These are phyloP conservation scores for Oostethus manadensis DNA, from an alignment of 2,113 vertebrate species.

Conservation along the genomic window DNA sequence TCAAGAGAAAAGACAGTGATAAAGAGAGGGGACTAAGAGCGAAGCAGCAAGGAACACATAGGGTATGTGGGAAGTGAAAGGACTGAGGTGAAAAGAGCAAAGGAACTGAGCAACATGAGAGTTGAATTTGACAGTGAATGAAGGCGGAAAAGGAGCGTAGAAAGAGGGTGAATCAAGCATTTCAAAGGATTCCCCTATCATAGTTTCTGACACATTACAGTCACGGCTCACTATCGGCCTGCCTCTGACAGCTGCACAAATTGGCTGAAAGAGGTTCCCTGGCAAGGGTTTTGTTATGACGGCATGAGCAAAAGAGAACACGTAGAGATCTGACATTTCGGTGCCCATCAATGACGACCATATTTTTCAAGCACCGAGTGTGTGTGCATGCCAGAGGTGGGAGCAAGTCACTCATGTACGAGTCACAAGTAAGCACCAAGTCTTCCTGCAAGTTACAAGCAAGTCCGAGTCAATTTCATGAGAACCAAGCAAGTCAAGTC, in stretches of 20 bases:
- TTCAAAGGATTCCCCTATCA: conserved; percentile 72
- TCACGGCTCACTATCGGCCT: conserved; percentile 60
- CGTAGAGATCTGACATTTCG: not conserved
- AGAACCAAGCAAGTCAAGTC: too few species aligned
- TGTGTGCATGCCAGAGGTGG: conserved; percentile 30
- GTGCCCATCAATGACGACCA: not conserved
- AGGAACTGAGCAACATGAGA: conserved; percentile 29
- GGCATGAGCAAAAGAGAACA: conserved; percentile 32
- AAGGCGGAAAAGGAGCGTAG: conserved; percentile 15
- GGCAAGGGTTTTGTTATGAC: conserved; percentile 64
- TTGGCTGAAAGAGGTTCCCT: conserved; percentile 68
- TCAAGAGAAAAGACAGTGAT: conserved; percentile 37
- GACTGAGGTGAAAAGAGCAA: conserved; percentile 47
- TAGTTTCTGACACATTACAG: conserved; percentile 66
- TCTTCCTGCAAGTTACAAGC: too few species aligned
- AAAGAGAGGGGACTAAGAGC: conserved; percentile 8
- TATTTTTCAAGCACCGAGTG: not conserved
- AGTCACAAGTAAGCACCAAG: too few species aligned
- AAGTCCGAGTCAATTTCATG: too few species aligned
- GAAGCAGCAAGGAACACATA: conserved; percentile 13
- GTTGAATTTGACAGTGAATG: conserved; percentile 38
- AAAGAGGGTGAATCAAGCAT: conserved; percentile 53
- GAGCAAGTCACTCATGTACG: too few species aligned
- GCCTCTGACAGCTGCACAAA: conserved; percentile 71
- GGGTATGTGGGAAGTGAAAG: conserved; percentile 27